These are phyloP conservation scores for Labeo rohita DNA, from an alignment of 2,113 vertebrate species.

Conservation along the genomic window DNA sequence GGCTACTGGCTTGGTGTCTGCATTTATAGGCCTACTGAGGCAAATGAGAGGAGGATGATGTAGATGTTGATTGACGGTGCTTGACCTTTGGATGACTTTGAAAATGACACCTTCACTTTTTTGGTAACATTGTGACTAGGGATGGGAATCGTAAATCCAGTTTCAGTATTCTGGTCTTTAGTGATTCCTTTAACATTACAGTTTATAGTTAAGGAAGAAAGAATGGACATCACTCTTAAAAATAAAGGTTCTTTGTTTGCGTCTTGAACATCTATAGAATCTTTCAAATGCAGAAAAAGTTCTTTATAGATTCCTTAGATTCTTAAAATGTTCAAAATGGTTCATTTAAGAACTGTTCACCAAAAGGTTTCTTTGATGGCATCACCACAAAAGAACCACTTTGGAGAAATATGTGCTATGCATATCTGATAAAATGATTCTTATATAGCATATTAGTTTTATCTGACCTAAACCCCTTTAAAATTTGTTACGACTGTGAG, in stretches of 20 bases:
- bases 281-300: too few species aligned
- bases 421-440: background rate
- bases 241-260: too few species aligned
- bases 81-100: background rate
- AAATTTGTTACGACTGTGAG: background rate
- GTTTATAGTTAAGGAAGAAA: background rate
- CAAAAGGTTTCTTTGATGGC: too few species aligned
- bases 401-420: background rate
- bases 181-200: background rate
- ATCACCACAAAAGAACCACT: too few species aligned
- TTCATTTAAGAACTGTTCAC: too few species aligned
- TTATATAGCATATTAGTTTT: background rate
- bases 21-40: constrained; percentile 1
- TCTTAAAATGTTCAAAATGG: too few species aligned
- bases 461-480: background rate
- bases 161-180: background rate
- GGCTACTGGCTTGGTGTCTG: background rate
- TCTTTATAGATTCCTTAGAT: too few species aligned
- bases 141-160: background rate
- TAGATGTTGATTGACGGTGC: background rate
- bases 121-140: background rate
- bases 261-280: too few species aligned
- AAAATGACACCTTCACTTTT: background rate
- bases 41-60: background rate
- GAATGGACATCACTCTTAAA: background rate